phyloP scores from a whole-genome alignment of 2,113 vertebrate genomes.

The Loxodonta africana region DNA sequence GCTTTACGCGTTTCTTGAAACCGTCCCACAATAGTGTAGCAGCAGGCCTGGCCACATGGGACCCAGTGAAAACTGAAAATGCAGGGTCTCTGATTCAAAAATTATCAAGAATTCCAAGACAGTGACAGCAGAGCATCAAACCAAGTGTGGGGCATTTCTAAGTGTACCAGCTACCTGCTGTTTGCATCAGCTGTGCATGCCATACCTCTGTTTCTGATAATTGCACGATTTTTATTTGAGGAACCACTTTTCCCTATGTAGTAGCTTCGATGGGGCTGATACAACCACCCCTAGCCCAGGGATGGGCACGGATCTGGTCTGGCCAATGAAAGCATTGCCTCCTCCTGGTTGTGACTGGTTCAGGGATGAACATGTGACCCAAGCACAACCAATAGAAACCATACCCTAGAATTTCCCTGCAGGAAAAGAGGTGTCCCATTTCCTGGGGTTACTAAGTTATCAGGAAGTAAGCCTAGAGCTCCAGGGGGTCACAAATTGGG shows the following conservation, averaged over 20 bases:
- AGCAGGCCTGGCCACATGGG: neutral
- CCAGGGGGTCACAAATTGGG: neutral
- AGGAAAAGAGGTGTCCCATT: too few relatives aligned
- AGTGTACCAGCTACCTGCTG: neutral
- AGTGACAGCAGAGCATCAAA: neutral
- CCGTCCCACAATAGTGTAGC: neutral
- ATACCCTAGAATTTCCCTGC: neutral
- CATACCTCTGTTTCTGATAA: neutral
- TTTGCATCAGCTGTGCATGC: neutral
- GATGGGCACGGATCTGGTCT: neutral
- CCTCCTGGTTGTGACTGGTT: neutral
- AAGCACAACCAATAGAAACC: neutral
- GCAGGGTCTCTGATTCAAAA: neutral
- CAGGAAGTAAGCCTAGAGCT: neutral
- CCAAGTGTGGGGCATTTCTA: neutral
- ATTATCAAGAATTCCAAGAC: neutral
- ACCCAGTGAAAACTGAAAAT: slow-evolving; percentile 8
- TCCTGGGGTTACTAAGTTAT: neutral
- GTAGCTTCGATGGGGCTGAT: neutral
- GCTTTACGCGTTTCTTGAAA: neutral
- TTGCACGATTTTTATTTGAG: neutral
- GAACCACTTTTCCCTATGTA: neutral
- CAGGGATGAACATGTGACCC: neutral
- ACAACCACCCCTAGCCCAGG: neutral
- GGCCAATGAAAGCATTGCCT: neutral